These are phyloP conservation scores for Macrotrachela quadricornifera DNA, from an alignment of 1,140 invertebrate species.

Conservation along the genomic window DNA sequence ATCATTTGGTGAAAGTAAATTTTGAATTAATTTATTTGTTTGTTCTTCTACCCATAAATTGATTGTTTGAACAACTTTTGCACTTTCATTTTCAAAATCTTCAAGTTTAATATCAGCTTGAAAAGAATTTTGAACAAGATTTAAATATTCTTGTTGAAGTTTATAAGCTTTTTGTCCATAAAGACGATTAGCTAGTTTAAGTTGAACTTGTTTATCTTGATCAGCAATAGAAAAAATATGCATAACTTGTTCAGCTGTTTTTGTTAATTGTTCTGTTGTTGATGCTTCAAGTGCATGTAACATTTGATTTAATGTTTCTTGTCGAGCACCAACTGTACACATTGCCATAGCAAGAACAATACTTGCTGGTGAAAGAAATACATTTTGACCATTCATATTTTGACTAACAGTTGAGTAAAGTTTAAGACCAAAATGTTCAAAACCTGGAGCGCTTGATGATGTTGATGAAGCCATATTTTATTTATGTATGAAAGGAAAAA, in stretches of 20 bases:
- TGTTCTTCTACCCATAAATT: conserved; percentile 49
- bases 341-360: conserved; percentile 55
- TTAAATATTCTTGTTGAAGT: conserved; percentile 9
- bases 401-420: background rate
- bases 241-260: no score
- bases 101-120: conserved; percentile 4
- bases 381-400: conserved; percentile 22
- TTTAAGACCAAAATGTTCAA: no score
- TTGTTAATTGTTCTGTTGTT: no score
- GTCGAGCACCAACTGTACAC: conserved; percentile 52
- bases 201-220: no score
- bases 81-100: conserved; percentile 30
- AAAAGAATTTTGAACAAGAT: conserved; percentile 1
- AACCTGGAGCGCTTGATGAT: no score
- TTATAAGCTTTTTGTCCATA: conserved; percentile 36
- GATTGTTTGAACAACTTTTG: conserved; percentile 34
- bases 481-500: no score
- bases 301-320: conserved; percentile 39
- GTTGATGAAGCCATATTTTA: no score
- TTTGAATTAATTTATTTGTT: conserved; percentile 48
- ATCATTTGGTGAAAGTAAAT: conserved; percentile 39
- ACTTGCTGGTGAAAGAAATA: conserved; percentile 51
- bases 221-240: no score
- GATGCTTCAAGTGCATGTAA: background rate
- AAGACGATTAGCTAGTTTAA: conserved; percentile 47